Base-by-base conservation (phyloP, 2,113 vertebrate genomes). In the Burhinus oedicnemus region DNA sequence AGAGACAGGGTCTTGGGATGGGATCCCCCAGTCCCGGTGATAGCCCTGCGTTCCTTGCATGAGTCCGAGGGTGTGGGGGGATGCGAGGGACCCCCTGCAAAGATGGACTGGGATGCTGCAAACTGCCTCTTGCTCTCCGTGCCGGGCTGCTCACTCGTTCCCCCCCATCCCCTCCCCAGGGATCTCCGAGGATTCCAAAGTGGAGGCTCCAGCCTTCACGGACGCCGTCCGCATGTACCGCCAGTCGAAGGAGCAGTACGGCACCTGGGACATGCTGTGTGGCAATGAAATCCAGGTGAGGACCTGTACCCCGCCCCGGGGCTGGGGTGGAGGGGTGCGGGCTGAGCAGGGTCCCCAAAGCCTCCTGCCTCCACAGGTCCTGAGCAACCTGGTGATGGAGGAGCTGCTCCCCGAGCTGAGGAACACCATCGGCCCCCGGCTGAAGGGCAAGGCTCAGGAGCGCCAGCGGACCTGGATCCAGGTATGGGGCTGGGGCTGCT, bases 211-310 rank as follows among this genome's bases (percentile, higher is more conserved):
- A 0, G 99, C 99, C 4, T 99, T 99, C 98, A 99, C 99, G 0
- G 99, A 99, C 0, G 97, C 99, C 8, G 95, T 99, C 69, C 98
- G 99, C 68, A 99, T 98, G 84, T 98, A 99, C 97, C 98, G 99
- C 87, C 99, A 99, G 97, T 95, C 97, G 0, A 98, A 98, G 93
- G 99, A 99, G 89, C 98, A 99, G 92, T 99, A 99, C 1, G 99
- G 99, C 83, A 99, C 99, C 80, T 99, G 99, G 99, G 99, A 99
- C 80, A 98, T 99, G 99, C 99, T 99, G 80, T 99, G 99, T 6
- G 99, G 99, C 38, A 98, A 97, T 3, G 98, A 99, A 84, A 98
- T 98, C 80, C 99, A 99, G 99, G 99, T 99, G 94, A 94, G 97
- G 60, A 2, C 11, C 44, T 5, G 7, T 5, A n/a, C 7, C 27